Evolutionary conservation across 2,888 invertebrate genomes (phyloP).

Genomic region (Cheilosia impressa): DNA sequence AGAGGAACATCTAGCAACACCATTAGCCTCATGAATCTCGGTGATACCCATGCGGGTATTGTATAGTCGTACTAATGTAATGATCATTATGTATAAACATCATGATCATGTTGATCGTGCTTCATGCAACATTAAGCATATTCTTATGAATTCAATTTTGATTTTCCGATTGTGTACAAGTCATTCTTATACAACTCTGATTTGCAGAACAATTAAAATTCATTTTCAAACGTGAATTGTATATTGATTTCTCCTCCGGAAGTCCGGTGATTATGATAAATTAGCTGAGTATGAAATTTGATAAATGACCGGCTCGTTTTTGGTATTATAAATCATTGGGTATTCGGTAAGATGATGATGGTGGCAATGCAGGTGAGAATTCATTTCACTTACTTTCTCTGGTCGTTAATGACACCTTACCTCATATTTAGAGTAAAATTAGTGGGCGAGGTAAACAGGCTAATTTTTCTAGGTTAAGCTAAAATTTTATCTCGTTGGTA

Average conservation of each 20-base stretch:
- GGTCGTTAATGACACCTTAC: slow-evolving; percentile 8
- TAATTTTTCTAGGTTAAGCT: slow-evolving; percentile 26
- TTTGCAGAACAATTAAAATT: slow-evolving; percentile 49
- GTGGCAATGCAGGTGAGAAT: slow-evolving; percentile 11
- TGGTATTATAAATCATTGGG: slow-evolving; percentile 35
- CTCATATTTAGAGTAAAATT: background rate
- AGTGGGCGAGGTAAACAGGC: background rate
- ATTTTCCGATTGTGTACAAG: slow-evolving; percentile 22
- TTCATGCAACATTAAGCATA: slow-evolving; percentile 48
- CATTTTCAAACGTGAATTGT: slow-evolving; percentile 16
- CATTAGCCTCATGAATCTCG: background rate
- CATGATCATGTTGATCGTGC: slow-evolving; percentile 47
- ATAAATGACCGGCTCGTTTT: slow-evolving; percentile 18
- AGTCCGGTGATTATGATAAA: slow-evolving; percentile 47
- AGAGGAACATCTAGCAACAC: background rate
- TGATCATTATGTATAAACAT: background rate
- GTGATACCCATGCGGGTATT: slow-evolving; percentile 1
- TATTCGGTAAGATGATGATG: slow-evolving; percentile 5
- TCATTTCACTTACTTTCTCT: slow-evolving; percentile 62
- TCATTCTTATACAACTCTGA: background rate
- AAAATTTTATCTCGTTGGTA: background rate
- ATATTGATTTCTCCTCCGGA: slow-evolving; percentile 53
- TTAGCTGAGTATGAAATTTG: slow-evolving; percentile 5
- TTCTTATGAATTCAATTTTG: slow-evolving; percentile 41
- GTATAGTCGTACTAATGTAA: background rate